These are phyloP conservation scores for Etheostoma cragini DNA, from an alignment of 2,113 vertebrate species.

Conservation along the genomic window DNA sequence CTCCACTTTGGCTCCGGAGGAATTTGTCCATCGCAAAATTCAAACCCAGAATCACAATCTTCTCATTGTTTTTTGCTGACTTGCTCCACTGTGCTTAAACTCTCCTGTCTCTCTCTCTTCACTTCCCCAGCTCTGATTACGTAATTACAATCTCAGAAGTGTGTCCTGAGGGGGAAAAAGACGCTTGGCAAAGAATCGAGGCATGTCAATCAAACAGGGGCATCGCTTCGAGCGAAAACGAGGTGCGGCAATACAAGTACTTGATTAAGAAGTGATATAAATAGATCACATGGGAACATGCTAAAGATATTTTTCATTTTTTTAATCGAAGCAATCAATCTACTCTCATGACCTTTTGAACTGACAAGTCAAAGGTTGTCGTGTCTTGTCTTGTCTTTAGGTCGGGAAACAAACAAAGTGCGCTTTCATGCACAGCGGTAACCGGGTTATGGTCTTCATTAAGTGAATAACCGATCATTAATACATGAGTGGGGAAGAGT, in stretches of 20 bases:
- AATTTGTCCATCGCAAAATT: constrained; percentile 66
- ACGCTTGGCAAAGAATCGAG: constrained; percentile 21
- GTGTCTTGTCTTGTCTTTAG: background rate
- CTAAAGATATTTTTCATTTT: constrained; percentile 1
- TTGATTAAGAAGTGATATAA: constrained; percentile 26
- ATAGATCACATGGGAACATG: constrained; percentile 43
- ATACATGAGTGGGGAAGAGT: too few relatives aligned
- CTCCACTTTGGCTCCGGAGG: constrained; percentile 61
- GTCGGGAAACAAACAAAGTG: background rate
- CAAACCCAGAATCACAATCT: constrained; percentile 63
- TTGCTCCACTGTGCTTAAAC: constrained; percentile 18
- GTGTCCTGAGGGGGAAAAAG: constrained; percentile 39
- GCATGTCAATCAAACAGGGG: constrained; percentile 23
- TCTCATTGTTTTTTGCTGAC: constrained; percentile 66
- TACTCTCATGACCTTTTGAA: background rate
- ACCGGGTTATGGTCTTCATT: too few relatives aligned
- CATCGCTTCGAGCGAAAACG: constrained; percentile 34
- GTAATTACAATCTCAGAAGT: constrained; percentile 23
- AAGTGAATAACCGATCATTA: too few relatives aligned
- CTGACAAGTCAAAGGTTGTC: background rate
- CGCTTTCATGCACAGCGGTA: background rate
- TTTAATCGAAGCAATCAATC: background rate
- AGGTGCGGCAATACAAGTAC: constrained; percentile 26
- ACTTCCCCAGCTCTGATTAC: constrained; percentile 6
- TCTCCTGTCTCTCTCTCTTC: constrained; percentile 25